Conservation (phyloP, 2,888 invertebrate species). For the Rhodophaea formosa region DNA sequence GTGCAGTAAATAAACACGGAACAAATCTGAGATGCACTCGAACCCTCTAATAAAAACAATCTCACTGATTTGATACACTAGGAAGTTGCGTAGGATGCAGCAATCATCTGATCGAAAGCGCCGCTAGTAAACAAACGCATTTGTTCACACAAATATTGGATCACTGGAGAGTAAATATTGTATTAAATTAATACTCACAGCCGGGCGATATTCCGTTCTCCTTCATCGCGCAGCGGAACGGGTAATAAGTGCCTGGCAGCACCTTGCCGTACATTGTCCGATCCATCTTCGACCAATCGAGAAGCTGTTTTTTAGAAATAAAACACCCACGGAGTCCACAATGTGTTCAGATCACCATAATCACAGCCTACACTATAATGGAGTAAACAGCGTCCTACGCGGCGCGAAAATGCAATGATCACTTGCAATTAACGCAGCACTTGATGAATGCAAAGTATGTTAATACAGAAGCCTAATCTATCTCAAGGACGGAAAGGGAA, state of each 20-base stretch:
- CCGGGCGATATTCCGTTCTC: conserved; percentile 91
- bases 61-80: conserved; percentile 44
- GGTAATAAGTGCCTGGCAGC: conserved; percentile 91
- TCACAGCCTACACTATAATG: conserved; percentile 65
- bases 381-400: conserved; percentile 53
- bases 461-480: conserved; percentile 30
- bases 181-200: conserved; percentile 85
- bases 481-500: conserved; percentile 46
- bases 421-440: conserved; percentile 40
- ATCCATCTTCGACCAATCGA: conserved; percentile 85
- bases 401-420: conserved; percentile 50
- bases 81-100: conserved; percentile 24
- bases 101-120: conserved; percentile 32
- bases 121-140: conserved; percentile 38
- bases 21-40: conserved; percentile 45
- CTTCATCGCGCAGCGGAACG: conserved; percentile 91
- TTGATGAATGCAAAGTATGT: conserved; percentile 27
- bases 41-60: conserved; percentile 56
- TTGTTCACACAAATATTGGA: conserved; percentile 21
- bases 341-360: conserved; percentile 71
- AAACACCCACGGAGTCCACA: conserved; percentile 70
- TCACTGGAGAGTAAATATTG: conserved; percentile 26
- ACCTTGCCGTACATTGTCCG: conserved; percentile 95
- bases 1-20: conserved; percentile 46
- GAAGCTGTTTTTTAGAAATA: conserved; percentile 63